A percentile compares a stretch with the other conserved stretches of the same genome.
Evolutionary conservation across 2,888 invertebrate species (phyloP).

Genomic region (Drosophila hamatofila): DNA sequence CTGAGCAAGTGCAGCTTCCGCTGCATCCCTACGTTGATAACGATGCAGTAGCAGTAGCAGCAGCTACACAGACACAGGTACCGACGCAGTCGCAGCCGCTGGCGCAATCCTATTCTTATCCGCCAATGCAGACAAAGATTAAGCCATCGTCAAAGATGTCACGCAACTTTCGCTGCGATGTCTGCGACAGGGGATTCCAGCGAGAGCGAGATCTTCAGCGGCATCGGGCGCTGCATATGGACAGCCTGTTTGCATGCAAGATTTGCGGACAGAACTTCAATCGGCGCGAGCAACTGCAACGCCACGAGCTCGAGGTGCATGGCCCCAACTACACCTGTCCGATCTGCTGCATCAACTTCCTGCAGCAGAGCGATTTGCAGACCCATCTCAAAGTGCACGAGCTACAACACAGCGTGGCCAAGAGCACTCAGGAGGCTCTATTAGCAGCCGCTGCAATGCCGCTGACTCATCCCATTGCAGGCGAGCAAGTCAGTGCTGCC

Average conservation of each 20-base stretch:
- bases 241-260: constrained; percentile 89
- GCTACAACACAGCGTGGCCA: constrained; percentile 78
- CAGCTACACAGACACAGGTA: not conserved
- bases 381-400: constrained; percentile 84
- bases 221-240: constrained; percentile 89
- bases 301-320: constrained; percentile 89
- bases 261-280: constrained; percentile 87
- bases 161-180: constrained; percentile 88
- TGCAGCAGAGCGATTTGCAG: constrained; percentile 79
- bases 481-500: constrained; percentile 12
- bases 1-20: constrained; percentile 44
- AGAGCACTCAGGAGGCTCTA: constrained; percentile 67
- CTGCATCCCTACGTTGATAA: constrained; percentile 71
- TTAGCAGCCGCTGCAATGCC: constrained; percentile 43
- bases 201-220: constrained; percentile 90
- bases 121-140: constrained; percentile 23
- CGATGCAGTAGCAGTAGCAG: constrained; percentile 17
- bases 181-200: constrained; percentile 89
- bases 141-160: constrained; percentile 32
- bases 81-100: not conserved
- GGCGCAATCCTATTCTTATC: constrained; percentile 10
- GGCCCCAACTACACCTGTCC: constrained; percentile 88
- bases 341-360: constrained; percentile 86
- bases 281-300: constrained; percentile 88
- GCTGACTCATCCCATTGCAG: constrained; percentile 5